phyloP scores from a whole-genome alignment of 1,140 invertebrate species.

The Stegodyphus mimosarum region DNA sequence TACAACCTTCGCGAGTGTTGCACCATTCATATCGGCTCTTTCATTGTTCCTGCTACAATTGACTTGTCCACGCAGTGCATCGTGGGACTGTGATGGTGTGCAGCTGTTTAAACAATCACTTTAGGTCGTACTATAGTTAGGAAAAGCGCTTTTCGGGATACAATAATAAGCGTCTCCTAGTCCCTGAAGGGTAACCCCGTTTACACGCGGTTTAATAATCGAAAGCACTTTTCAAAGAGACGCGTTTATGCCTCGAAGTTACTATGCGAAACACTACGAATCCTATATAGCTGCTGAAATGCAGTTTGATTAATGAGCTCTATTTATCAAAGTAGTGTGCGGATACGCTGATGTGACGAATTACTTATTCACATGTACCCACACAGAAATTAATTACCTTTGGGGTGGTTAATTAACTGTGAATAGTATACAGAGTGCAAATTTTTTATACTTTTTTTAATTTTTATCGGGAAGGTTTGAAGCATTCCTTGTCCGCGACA shows the following conservation, averaged over 20 bases:
- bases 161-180: background rate
- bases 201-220: constrained; percentile 13
- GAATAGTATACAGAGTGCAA: too few relatives aligned
- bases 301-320: constrained; percentile 3
- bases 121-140: background rate
- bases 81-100: constrained; percentile 4
- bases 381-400: background rate
- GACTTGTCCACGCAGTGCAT: background rate
- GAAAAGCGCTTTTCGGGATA: background rate
- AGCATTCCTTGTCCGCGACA: too few relatives aligned
- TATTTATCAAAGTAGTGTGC: background rate
- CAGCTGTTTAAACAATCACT: constrained; percentile 26
- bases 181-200: background rate
- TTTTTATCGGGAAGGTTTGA: too few relatives aligned
- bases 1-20: background rate
- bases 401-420: background rate
- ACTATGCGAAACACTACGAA: background rate
- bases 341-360: background rate
- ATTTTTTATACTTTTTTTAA: too few relatives aligned
- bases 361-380: background rate
- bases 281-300: background rate
- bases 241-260: background rate
- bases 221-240: constrained; percentile 16
- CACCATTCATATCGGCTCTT: constrained; percentile 1
- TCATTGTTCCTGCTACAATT: constrained; percentile 11